Evolutionary conservation across 2,113 vertebrate genomes (phyloP), one percentile per base, ranked within the genome.

Genomic region (Callaeas wilsoni): DNA sequence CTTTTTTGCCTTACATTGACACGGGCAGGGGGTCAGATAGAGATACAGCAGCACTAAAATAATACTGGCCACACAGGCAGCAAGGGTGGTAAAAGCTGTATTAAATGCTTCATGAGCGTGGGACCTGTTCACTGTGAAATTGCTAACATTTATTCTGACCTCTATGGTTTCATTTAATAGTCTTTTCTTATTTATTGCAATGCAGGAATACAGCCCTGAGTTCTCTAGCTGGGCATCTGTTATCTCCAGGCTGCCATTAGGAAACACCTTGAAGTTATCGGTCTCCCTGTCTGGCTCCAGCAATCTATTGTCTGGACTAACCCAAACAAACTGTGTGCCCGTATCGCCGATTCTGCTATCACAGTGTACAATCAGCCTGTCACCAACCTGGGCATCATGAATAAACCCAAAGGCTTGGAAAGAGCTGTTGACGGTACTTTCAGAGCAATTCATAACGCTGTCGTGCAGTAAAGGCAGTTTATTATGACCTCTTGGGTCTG

Each of bases 81-180:
- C 98, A 64, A 99, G 98, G 21, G 98, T 99, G 74, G 99, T 99
- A 90, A 99, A 98, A 39, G 98, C 99, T 16, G 99, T 99, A 96
- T 98, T 98, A 91, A 99, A 99, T 69, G 98, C 98, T 79, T 98
- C 98, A 6, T 98, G 93, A 13, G 98, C 88, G 1, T 97, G 97
- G 42, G 97, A 96, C 44, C 87, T 96, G 41, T 91, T 96, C 16
- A 85, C n/a, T 50, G 98, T 98, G 69, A 96, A 75, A 97, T 99
- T 98, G 90, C 98, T 98, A 9, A 98, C 98, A 42, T 97, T 96
- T 79, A 99, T 97, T 56, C 85, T 97, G 78, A 98, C 97, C 81
- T 98, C 98, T 79, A 98, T 90, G 29, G 97, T 98, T 86, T 98
- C 95, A 26, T 96, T 96, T 71, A 98, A 73, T 35, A 96, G 67